These are phyloP conservation scores for Eilema griseolum DNA, from an alignment of 2,888 invertebrate genomes.

Conservation along the genomic window DNA sequence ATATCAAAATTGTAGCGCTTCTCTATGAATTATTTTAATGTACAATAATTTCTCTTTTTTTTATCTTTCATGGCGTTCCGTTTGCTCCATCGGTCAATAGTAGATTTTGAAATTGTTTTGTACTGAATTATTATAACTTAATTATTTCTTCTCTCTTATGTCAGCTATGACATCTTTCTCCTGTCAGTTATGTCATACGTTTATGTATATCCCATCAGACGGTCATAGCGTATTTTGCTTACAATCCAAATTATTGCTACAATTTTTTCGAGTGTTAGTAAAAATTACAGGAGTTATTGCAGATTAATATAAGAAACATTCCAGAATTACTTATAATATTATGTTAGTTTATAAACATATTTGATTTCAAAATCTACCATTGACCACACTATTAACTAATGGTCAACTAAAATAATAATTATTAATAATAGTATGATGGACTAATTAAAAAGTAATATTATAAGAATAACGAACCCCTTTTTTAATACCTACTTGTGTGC, in stretches of 20 bases:
- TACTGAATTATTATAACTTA: conserved; percentile 12
- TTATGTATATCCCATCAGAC: background rate
- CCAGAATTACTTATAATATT: background rate
- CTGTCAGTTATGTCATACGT: background rate
- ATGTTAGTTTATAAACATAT: background rate
- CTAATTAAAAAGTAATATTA: conserved; percentile 24
- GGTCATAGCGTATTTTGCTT: background rate
- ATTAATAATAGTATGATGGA: conserved; percentile 25
- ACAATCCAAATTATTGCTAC: too few relatives aligned
- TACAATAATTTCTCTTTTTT: conserved; percentile 3
- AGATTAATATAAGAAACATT: background rate
- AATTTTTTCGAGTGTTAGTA: background rate
- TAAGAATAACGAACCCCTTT: conserved; percentile 11
- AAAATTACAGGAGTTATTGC: background rate
- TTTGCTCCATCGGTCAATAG: conserved; percentile 28
- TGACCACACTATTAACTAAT: conserved; percentile 21
- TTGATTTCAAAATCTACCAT: conserved; percentile 32
- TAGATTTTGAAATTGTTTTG: conserved; percentile 29
- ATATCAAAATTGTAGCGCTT: conserved; percentile 15
- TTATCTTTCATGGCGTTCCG: conserved; percentile 7
- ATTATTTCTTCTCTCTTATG: background rate
- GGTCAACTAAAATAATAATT: conserved; percentile 25
- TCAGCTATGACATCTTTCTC: background rate
- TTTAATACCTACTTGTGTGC: conserved; percentile 14
- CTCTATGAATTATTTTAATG: conserved; percentile 2